A percentile compares a stretch with the other conserved stretches of the same genome.
These are phyloP conservation scores for Melanargia galathea DNA, from an alignment of 2,888 invertebrate species.

Conservation along the genomic window DNA sequence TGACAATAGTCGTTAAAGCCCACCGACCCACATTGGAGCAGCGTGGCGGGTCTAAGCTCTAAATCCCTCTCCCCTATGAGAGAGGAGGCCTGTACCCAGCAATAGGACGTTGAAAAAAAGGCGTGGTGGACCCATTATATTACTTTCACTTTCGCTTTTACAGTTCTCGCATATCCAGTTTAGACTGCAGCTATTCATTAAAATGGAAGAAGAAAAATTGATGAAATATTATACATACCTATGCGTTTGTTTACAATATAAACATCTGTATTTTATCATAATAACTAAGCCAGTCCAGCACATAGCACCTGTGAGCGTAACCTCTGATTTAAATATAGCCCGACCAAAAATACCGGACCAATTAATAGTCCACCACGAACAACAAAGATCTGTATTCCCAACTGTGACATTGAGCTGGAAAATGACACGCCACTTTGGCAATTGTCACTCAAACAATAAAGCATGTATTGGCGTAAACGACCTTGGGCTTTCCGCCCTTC, in stretches of 20 bases:
- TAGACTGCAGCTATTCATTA: no score
- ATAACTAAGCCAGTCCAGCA: slow-evolving; percentile 26
- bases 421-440: slow-evolving; percentile 26
- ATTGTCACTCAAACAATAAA: slow-evolving; percentile 23
- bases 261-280: slow-evolving; percentile 33
- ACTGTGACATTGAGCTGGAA: slow-evolving; percentile 29
- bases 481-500: slow-evolving; percentile 13
- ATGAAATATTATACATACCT: neutral
- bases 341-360: slow-evolving; percentile 61
- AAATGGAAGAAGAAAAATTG: neutral
- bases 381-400: slow-evolving; percentile 44
- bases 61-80: no score
- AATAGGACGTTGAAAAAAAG: no score
- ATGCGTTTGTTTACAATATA: slow-evolving; percentile 23
- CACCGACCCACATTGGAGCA: no score
- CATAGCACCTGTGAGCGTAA: slow-evolving; percentile 58
- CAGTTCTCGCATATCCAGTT: no score
- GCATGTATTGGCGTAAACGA: slow-evolving; percentile 29
- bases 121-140: no score
- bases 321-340: slow-evolving; percentile 59
- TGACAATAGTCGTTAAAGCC: no score
- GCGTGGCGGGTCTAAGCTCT: no score
- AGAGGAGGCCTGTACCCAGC: no score
- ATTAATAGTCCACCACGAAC: slow-evolving; percentile 59
- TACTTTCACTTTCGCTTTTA: no score